Evolutionary conservation across 2,888 invertebrate species (phyloP).

Genomic region (Acanthacorydalis orientalis): DNA sequence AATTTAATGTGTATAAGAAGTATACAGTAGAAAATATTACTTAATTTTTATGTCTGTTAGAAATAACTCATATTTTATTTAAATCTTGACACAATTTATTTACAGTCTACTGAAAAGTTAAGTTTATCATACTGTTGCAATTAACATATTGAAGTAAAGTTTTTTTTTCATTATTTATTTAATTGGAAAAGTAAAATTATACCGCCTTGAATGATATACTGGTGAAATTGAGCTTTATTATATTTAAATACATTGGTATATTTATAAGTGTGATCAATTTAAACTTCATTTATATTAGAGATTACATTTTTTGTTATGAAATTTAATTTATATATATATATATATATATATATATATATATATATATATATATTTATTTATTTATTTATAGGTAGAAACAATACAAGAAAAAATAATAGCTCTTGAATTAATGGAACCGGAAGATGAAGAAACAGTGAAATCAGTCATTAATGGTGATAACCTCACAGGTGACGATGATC

Average conservation of each 20-base stretch:
- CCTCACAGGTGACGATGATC: conserved; percentile 7
- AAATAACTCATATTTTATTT: too few species aligned
- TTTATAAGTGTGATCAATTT: too few species aligned
- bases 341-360: not conserved
- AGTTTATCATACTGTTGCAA: not conserved
- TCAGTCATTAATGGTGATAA: conserved; percentile 13
- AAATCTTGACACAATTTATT: too few species aligned
- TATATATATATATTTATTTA: not conserved
- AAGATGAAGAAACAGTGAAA: conserved; percentile 15
- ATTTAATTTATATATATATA: not conserved
- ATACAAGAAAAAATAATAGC: conserved; percentile 84
- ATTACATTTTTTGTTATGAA: too few species aligned
- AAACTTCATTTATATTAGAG: too few species aligned
- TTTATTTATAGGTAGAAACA: conserved; percentile 57
- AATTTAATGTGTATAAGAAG: too few species aligned
- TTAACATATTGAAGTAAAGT: too few species aligned
- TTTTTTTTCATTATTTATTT: too few species aligned
- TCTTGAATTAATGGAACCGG: conserved; percentile 51
- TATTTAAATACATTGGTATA: too few species aligned
- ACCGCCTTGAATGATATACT: not conserved
- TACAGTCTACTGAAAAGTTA: not conserved
- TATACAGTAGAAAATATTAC: too few species aligned
- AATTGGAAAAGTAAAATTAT: too few species aligned
- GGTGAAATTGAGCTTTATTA: not conserved
- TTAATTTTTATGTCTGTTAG: too few species aligned